Base-by-base conservation (phyloP, 1,140 invertebrate species). In the Drosophila albomicans region DNA sequence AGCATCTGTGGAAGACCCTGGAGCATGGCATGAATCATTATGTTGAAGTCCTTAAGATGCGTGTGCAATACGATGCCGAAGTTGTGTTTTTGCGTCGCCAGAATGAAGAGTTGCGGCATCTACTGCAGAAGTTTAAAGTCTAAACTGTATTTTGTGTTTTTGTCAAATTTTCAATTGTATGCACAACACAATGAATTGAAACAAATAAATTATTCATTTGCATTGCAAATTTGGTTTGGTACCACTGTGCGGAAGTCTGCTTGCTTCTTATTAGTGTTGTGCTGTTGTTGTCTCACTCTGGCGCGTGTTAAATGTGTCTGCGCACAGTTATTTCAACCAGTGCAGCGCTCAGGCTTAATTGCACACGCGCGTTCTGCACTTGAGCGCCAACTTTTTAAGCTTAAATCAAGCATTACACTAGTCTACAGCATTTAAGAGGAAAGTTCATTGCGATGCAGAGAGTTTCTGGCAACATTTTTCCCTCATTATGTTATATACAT, bases 1-100 rank as follows among this genome's bases (percentile, higher is more conserved):
- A 93, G 73, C 92, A 93, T 76, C 74, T 95, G 0, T 95, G 94
- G 94, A 93, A 94, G 66, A 93, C 92, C 1, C 78, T 95, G 25
- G 78, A 94, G 7, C 91, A 94, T 43, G 94, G 94, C 2, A 78
- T 95, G n/a, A 93, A 93, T 35, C 94, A 94, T 75, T 95, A 95
- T 87, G 91, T 94, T n/a, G 91, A 93, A 48, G 93, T 94, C 48
- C 84, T 95, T 1, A 94, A 94, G 78, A 93, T 94, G 70, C 88
- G 94, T 6, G 91, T 93, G n/a, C 90, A 93, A 52, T 89, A 94
- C 20, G 93, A 93, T 54, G 74, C 51, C 0, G 93, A 95, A 68
- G 93, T 93, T 0, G 88, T 93, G 46, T 91, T 87, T 38, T 64
- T 94, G 13, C 92, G 92, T n/a, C 92, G 84, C 66, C 94, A 94